Evolutionary conservation across 2,797 vertebrate species (phyloP), one percentile per base, ranked within the genome.

Genomic region (Acipenser transmontanus): DNA sequence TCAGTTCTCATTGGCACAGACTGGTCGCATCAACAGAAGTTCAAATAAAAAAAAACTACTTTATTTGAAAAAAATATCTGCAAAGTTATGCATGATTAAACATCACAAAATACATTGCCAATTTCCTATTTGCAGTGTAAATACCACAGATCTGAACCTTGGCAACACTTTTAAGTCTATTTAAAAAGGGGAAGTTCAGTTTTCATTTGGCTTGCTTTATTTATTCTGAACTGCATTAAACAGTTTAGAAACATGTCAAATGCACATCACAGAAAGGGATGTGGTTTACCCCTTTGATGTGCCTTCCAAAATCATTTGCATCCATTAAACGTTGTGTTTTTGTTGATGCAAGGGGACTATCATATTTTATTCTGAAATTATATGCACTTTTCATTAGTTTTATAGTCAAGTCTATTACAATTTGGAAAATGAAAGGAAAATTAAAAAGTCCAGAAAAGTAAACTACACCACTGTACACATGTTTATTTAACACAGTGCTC

Each of bases 41-140:
- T 69, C 69, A 71, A 69, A 69, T 51, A 68, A 57, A 57, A 57
- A 57, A 56, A 57, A 74, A 72, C 71, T 71, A 72, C 70, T 71
- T 74, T 84, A 82, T 84, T 83, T 86, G 81, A 77, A 80, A 74
- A 86, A 78, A 87, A 79, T 85, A 85, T 86, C 82, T 86, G 81
- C 82, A 85, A 86, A 84, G 87, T 89, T 88, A 88, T 84, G 87
- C 75, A 83, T 88, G 88, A 88, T 89, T 88, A 87, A 86, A 84
- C 84, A 86, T 87, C 84, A 88, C 80, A 86, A 82, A 86, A 83
- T 77, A 69, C 76, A 70, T 74, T 82, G 83, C 84, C 84, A 78
- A 77, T 81, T 77, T 81, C 75, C 81, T 83, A 84, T 74, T 68
- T 73, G 79, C 73, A 54, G 81, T 74, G 78, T 70, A 76, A 83